Conservation (phyloP, 23 tunicate genomes). For the Styela clava region DNA sequence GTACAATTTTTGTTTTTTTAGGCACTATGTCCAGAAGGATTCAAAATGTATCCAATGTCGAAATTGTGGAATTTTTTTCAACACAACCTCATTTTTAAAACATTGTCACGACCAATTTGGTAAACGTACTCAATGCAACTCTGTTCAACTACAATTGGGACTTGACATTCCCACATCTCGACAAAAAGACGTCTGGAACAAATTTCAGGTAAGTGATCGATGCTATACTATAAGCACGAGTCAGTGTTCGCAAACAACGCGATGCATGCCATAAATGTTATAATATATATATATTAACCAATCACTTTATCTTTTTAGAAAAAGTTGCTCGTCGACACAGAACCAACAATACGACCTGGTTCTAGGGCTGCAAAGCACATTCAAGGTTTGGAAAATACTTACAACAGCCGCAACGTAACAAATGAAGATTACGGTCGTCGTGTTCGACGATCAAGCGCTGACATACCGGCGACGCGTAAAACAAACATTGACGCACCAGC, state of each 20-base stretch:
- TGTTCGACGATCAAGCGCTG: background rate
- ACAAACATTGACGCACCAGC: background rate
- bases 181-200: constrained; percentile 23
- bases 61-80: constrained; percentile 32
- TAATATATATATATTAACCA: no score
- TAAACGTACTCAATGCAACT: constrained; percentile 5
- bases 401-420: background rate
- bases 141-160: constrained; percentile 3
- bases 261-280: no score
- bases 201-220: constrained; percentile 11
- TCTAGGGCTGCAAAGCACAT: background rate
- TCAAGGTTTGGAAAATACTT: background rate
- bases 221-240: no score
- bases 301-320: no score
- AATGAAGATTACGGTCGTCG: background rate
- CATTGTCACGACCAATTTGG: constrained; percentile 29
- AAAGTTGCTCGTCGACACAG: background rate
- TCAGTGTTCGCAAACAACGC: no score
- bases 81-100: constrained; percentile 1
- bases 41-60: constrained; percentile 33
- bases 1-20: no score
- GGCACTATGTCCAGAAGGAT: constrained; percentile 32
- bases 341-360: background rate
- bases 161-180: constrained; percentile 3
- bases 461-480: background rate